Evolutionary conservation across 2,888 invertebrate species (phyloP).

Genomic region (Drosophila borealis): DNA sequence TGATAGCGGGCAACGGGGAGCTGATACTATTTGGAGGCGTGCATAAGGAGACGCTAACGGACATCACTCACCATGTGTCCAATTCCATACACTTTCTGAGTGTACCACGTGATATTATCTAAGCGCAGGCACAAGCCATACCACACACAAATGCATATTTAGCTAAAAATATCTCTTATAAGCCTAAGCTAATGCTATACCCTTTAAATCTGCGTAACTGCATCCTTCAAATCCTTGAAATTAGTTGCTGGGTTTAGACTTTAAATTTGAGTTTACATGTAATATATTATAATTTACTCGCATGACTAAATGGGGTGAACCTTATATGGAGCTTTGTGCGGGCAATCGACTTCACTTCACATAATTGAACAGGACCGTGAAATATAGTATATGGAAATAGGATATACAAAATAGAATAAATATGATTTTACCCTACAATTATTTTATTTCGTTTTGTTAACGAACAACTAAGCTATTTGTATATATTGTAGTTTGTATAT

Average conservation of each 20-base stretch:
- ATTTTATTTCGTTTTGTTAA: too few species aligned
- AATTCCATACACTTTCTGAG: conserved; percentile 92
- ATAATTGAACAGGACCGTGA: neutral
- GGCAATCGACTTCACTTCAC: neutral
- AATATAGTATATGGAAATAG: too few species aligned
- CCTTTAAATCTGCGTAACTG: conserved; percentile 14
- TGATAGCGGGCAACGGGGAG: conserved; percentile 96
- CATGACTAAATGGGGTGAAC: conserved; percentile 35
- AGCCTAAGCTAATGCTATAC: conserved; percentile 35
- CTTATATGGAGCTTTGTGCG: conserved; percentile 3
- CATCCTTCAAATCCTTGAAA: conserved; percentile 19
- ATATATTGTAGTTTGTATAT: too few species aligned
- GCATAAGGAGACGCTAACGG: conserved; percentile 90
- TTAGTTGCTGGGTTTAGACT: conserved; percentile 38
- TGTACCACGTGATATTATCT: conserved; percentile 90
- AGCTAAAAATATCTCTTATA: conserved; percentile 19
- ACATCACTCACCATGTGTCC: conserved; percentile 89
- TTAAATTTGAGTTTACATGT: conserved; percentile 49
- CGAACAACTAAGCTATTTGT: too few species aligned
- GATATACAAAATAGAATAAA: too few species aligned
- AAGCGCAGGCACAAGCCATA: conserved; percentile 58
- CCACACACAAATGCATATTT: conserved; percentile 19
- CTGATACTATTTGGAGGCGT: conserved; percentile 98
- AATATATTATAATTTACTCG: conserved; percentile 28
- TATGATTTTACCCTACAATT: too few species aligned